Percentiles rank a stretch among this genome's conserved stretches.
phyloP scores from a whole-genome alignment of 2,797 vertebrate species.

The Mormyrus proboscirostris region DNA sequence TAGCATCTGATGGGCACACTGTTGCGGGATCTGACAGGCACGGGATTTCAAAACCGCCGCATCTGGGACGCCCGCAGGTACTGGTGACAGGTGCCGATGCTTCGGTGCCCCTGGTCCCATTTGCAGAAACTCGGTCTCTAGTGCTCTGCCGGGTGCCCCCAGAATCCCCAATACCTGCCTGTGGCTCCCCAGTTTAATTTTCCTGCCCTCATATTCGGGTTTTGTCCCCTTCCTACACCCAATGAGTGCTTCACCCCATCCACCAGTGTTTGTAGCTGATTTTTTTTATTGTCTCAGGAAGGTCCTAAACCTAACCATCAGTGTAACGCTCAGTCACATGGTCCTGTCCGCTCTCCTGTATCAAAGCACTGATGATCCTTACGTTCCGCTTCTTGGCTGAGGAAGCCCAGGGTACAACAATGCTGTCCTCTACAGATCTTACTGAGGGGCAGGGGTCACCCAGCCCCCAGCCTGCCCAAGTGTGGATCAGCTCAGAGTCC shows the following conservation, averaged over 20 bases:
- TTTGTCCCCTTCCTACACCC: background rate
- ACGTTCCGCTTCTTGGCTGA: background rate
- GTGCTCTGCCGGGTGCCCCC: background rate
- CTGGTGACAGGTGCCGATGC: background rate
- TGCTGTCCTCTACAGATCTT: background rate
- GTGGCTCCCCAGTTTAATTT: background rate
- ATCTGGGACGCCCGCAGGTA: background rate
- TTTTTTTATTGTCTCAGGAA: background rate
- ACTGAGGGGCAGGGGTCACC: background rate
- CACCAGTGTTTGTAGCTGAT: background rate
- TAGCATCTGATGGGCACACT: background rate
- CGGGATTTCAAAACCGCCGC: background rate
- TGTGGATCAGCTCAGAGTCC: background rate
- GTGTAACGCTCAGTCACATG: background rate
- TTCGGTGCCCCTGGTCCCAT: background rate
- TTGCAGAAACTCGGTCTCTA: background rate
- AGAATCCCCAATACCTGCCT: background rate
- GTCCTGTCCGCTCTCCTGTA: background rate
- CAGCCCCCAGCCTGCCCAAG: background rate
- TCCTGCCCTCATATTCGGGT: background rate
- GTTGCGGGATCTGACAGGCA: background rate
- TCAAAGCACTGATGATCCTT: background rate
- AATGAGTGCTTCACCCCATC: background rate
- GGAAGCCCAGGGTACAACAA: background rate
- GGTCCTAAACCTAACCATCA: background rate